Base-by-base conservation (phyloP, 2,888 invertebrate genomes). In the Neocrepidodera transversa region DNA sequence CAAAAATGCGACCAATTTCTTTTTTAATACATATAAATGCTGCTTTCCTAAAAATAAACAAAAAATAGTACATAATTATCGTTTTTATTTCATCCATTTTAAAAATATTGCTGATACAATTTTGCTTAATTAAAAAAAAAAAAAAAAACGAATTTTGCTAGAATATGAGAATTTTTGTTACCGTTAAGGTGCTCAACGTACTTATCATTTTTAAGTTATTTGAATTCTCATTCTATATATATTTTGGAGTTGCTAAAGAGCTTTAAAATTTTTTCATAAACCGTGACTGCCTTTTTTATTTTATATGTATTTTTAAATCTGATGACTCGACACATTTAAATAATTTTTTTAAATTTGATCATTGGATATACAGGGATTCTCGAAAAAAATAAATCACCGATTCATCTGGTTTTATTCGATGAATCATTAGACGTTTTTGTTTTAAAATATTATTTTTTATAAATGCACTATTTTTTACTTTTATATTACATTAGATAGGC, bases 111-210 rank as follows among this genome's bases (percentile, higher is more conserved):
- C 11, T n/a, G 11, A 23, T 23, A 48, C 14, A 8, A 17, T 38
- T 23, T 26, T 50, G n/a, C n/a, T n/a, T n/a, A n/a, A n/a, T n/a
- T n/a, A n/a, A n/a, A n/a, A n/a, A n/a, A n/a, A n/a, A n/a, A n/a
- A n/a, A n/a, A n/a, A n/a, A n/a, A n/a, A 32, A 17, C 16, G 6
- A 1, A 30, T 2, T 28, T 16, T 3, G 13, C 13, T 47, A 20
- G 26, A 10, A 10, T 50, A 17, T 26, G 38, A 38, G 4, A 36
- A 38, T 38, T 13, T 32, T 38, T 36, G 36, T 50, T 38, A 36
- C 50, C 38, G 32, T 30, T 13, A 20, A 49, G 50, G 50, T 50
- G 50, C 50, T 50, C 50, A 50, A 50, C 10, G 23, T 50, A 50
- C 38, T 50, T 50, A 50, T 38, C 38, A 38, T 18, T 50, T 38